Conservation (phyloP, 2,797 vertebrate genomes). For the Natrix natrix region DNA sequence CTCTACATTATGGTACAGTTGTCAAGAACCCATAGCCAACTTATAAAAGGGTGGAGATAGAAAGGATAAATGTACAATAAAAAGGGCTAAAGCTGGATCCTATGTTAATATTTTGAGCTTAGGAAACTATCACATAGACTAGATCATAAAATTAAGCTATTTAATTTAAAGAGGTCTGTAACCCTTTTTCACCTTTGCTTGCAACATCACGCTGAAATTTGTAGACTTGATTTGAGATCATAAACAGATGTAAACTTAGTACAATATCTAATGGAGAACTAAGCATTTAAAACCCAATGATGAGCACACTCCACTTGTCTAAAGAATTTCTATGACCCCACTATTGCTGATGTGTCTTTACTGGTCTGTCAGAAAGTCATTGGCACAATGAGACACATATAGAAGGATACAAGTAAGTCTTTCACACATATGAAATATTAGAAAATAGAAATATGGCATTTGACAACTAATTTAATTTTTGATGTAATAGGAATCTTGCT, state of each 20-base stretch:
- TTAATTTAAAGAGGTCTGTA: background rate
- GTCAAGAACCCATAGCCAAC: background rate
- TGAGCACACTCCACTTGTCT: background rate
- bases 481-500: background rate
- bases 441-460: background rate
- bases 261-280: background rate
- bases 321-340: background rate
- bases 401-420: background rate
- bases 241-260: background rate
- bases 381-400: background rate
- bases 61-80: background rate
- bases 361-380: background rate
- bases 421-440: background rate
- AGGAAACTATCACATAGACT: background rate
- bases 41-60: too few relatives aligned
- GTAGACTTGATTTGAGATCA: background rate
- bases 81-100: background rate
- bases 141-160: background rate
- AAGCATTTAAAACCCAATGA: background rate
- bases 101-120: background rate
- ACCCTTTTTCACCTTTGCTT: background rate
- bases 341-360: background rate
- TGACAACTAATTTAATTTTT: background rate
- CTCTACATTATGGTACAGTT: background rate
- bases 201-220: background rate